These are phyloP conservation scores for Ichneumoninae sp. DNA, from an alignment of 2,888 invertebrate genomes.

Conservation along the genomic window DNA sequence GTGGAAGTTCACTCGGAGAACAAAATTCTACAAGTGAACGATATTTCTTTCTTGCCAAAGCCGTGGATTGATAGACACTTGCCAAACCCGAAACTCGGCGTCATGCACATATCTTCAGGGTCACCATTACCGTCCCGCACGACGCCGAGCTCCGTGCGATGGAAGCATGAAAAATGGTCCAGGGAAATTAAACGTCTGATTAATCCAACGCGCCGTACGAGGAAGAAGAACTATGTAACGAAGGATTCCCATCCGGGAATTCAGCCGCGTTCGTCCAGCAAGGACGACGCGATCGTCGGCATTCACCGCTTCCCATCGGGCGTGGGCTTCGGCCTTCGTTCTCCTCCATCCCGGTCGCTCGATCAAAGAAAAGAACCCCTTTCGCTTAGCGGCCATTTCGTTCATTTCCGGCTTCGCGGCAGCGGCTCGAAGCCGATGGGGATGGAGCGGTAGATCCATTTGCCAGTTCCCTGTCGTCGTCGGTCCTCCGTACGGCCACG, in stretches of 20 bases:
- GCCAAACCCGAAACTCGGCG: too few relatives aligned
- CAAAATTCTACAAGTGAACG: too few relatives aligned
- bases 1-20: too few relatives aligned
- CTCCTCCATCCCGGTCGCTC: constrained; percentile 64
- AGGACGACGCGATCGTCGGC: constrained; percentile 34
- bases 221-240: background rate
- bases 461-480: constrained; percentile 77
- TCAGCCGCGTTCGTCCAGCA: constrained; percentile 36
- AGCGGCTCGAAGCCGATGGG: constrained; percentile 39
- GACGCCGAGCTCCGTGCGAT: background rate
- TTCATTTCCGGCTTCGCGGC: constrained; percentile 82
- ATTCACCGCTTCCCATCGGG: constrained; percentile 35
- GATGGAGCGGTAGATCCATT: constrained; percentile 80
- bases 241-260: constrained; percentile 36
- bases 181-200: constrained; percentile 58
- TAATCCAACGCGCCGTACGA: constrained; percentile 27
- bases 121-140: background rate
- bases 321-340: constrained; percentile 18
- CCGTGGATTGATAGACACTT: too few relatives aligned
- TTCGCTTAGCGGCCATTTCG: constrained; percentile 83
- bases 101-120: too few relatives aligned
- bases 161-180: constrained; percentile 13
- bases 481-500: constrained; percentile 66
- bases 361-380: constrained; percentile 82
- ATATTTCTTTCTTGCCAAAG: too few relatives aligned